Percentiles rank a stretch among this genome's conserved stretches.
phyloP scores from a whole-genome alignment of 2,888 invertebrate genomes.

The Sphaerophoria taeniata region DNA sequence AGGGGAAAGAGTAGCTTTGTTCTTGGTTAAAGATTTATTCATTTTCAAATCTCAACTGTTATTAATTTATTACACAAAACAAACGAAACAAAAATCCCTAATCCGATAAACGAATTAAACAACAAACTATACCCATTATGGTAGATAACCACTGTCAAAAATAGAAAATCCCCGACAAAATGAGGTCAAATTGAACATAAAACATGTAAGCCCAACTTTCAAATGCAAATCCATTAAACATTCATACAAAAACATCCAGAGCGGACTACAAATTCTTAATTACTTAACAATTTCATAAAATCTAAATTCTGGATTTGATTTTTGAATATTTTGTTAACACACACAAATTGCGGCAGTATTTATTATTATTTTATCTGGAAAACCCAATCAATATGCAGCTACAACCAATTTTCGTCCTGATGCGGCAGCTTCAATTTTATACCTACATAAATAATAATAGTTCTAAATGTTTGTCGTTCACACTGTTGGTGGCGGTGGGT shows the following conservation, averaged over 20 bases:
- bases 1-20: too few relatives aligned
- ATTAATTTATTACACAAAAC: conserved; percentile 1
- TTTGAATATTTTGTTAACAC: conserved; percentile 63
- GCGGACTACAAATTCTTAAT: conserved; percentile 43
- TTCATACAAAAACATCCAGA: too few relatives aligned
- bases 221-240: conserved; percentile 17
- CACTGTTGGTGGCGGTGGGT: too few relatives aligned
- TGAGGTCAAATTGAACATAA: conserved; percentile 17
- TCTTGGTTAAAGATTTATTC: too few relatives aligned
- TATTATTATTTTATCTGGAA: conserved; percentile 73
- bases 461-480: background rate
- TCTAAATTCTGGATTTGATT: conserved; percentile 44
- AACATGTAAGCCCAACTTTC: conserved; percentile 13
- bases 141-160: conserved; percentile 19
- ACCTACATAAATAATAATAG: conserved; percentile 11
- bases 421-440: conserved; percentile 7
- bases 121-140: conserved; percentile 5
- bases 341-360: conserved; percentile 72
- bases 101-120: background rate
- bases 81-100: background rate
- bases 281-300: conserved; percentile 50
- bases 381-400: conserved; percentile 61
- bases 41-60: too few relatives aligned
- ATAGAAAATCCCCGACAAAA: conserved; percentile 8
- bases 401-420: conserved; percentile 52